A percentile compares a stretch with the other conserved stretches of the same genome.
Conservation (phyloP, 2,113 vertebrate genomes). For the Cyprinodon tularosa region DNA sequence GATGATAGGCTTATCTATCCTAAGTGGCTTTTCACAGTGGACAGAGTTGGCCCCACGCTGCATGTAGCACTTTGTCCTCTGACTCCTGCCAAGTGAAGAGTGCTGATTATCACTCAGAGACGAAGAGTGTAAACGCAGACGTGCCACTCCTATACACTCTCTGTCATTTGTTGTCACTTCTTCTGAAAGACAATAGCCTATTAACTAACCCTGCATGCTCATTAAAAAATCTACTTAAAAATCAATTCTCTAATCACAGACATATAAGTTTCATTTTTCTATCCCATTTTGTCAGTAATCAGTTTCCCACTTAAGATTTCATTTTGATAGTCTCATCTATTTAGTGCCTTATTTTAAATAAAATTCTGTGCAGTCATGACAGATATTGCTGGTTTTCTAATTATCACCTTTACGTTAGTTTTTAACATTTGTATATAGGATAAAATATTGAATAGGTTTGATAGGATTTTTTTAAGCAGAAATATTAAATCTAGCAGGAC, state of each 20-base stretch:
- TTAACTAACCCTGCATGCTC: neutral
- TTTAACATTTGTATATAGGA: no score
- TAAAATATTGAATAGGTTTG: no score
- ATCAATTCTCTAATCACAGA: neutral
- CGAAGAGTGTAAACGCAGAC: constrained; percentile 26
- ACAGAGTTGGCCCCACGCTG: constrained; percentile 12
- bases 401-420: neutral
- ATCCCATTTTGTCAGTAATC: no score
- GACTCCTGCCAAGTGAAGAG: constrained; percentile 29
- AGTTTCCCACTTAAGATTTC: no score
- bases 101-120: constrained; percentile 53
- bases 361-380: no score
- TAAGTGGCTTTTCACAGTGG: constrained; percentile 57
- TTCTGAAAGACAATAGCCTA: constrained; percentile 4
- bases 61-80: constrained; percentile 37
- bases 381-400: no score
- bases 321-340: no score
- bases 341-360: no score
- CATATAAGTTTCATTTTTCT: neutral
- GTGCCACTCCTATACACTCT: constrained; percentile 15
- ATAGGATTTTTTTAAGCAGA: no score
- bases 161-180: constrained; percentile 25
- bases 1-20: constrained; percentile 33
- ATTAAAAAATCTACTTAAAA: neutral
- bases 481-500: no score